Conservation (phyloP, 2,113 vertebrate species). For the Xenopus borealis region DNA sequence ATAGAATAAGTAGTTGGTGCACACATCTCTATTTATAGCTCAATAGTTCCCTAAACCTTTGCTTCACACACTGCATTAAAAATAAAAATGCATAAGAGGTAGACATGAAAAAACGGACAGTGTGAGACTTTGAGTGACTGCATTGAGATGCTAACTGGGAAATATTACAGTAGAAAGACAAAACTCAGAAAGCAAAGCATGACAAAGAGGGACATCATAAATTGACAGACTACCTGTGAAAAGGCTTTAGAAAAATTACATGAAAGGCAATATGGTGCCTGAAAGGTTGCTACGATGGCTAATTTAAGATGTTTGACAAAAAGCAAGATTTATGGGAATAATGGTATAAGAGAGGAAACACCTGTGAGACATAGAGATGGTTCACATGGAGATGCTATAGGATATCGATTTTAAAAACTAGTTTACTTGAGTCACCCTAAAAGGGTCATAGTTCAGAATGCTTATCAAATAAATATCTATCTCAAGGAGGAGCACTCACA, state of each 20-base stretch:
- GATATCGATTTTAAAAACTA: too few relatives aligned
- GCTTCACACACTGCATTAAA: too few relatives aligned
- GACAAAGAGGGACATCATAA: conserved; percentile 3
- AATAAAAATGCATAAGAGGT: too few relatives aligned
- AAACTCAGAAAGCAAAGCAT: neutral
- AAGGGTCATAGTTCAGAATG: too few relatives aligned
- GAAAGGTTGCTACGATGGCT: neutral
- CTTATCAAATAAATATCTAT: too few relatives aligned
- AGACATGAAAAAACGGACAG: neutral
- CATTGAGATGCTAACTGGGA: neutral
- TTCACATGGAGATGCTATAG: too few relatives aligned
- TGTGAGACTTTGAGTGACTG: neutral
- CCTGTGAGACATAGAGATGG: neutral
- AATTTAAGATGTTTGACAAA: neutral
- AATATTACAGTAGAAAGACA: neutral
- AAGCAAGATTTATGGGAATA: neutral
- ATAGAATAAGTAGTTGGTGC: too few relatives aligned
- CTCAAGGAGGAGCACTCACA: too few relatives aligned
- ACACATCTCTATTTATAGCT: too few relatives aligned
- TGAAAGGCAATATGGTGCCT: neutral
- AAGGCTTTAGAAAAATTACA: conserved; percentile 2
- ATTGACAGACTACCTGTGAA: conserved; percentile 1
- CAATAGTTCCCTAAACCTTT: too few relatives aligned
- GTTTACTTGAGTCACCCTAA: too few relatives aligned
- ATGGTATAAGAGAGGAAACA: neutral